Base-by-base conservation (phyloP, 2,113 vertebrate genomes). In the Dendrocopos noguchii region DNA sequence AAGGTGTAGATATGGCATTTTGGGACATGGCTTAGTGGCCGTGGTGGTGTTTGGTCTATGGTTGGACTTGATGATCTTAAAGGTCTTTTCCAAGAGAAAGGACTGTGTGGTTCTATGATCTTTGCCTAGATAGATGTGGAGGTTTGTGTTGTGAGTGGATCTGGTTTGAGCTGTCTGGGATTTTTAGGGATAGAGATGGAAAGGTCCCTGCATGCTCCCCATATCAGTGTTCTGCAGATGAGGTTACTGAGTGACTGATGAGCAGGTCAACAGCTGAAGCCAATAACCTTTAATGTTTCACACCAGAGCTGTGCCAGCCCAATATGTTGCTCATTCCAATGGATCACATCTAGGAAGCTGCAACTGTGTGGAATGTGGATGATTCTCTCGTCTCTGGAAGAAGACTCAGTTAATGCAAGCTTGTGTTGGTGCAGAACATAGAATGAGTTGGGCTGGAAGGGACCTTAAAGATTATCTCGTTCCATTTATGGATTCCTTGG, bases 261-360 rank as follows among this genome's bases (percentile, higher is more conserved):
- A 31, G 39, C 34, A 59, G 34, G 65, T 52, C 77, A 42, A 5
- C 7, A 55, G 57, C 36, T 72, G 39, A 31, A 89, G 24, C 15
- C 7, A 25, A 24, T 21, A 61, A 24, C 47, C 47, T 15, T 12
- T 10, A 6, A 24, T 9, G 42, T 64, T 66, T 64, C 75, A n/a
- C 63, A 31, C 19, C 34, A 31, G 50, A 13, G 34, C 4, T 6
- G 7, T 53, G 53, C 65, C 52, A 24, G 27, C 64, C 63, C 34
- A 29, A 5, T 63, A 61, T 82, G 10, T 33, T 34, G 52, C 17
- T 25, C 28, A 13, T 36, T 52, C 56, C 10, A 4, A 14, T 67
- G 61, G 20, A 5, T 21, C 13, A 3, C 5, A 27, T 3, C 15
- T n/a, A 7, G 5, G 7, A 57, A 39, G 1, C 0, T 39, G 25